Evolutionary conservation across 1,140 invertebrate genomes (phyloP).

Genomic region (Drosophila persimilis): DNA sequence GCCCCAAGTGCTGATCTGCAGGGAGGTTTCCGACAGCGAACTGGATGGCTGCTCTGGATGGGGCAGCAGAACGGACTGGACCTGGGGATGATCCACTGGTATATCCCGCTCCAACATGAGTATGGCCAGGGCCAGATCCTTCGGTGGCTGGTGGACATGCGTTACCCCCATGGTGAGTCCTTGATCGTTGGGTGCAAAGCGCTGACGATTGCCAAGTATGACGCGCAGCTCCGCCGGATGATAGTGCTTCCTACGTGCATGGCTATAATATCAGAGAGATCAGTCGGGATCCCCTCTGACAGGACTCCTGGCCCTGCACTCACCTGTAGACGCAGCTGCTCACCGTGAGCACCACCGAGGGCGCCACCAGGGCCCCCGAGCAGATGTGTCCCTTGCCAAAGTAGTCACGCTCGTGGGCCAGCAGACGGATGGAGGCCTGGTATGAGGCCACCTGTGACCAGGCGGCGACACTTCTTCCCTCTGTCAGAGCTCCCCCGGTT

Average conservation of each 20-base stretch:
- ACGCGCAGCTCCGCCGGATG: slow-evolving; percentile 76
- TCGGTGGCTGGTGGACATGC: slow-evolving; percentile 59
- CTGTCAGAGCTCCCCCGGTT: slow-evolving; percentile 5
- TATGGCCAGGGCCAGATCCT: slow-evolving; percentile 61
- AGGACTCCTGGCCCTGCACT: slow-evolving; percentile 2
- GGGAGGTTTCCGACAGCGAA: not conserved
- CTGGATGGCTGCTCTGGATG: not conserved
- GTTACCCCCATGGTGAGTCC: slow-evolving; percentile 58
- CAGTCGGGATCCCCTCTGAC: not conserved
- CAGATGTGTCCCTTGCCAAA: slow-evolving; percentile 81
- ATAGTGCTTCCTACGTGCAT: slow-evolving; percentile 27
- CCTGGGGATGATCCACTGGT: slow-evolving; percentile 33
- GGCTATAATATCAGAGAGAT: slow-evolving; percentile 8
- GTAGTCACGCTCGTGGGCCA: slow-evolving; percentile 50
- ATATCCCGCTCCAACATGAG: slow-evolving; percentile 72
- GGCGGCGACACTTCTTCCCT: not conserved
- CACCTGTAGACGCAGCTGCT: slow-evolving; percentile 83
- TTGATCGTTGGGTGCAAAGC: slow-evolving; percentile 57
- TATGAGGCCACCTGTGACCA: slow-evolving; percentile 22
- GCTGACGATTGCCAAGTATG: slow-evolving; percentile 55
- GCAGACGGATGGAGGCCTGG: slow-evolving; percentile 78
- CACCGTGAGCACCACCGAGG: slow-evolving; percentile 83
- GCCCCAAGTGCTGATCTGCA: slow-evolving; percentile 56
- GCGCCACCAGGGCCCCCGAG: slow-evolving; percentile 80
- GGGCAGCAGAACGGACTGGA: slow-evolving; percentile 53